A percentile compares a stretch with the other conserved stretches of the same genome.
These are phyloP conservation scores for Anthoscopus minutus DNA, from an alignment of 2,113 vertebrate genomes.

Conservation along the genomic window DNA sequence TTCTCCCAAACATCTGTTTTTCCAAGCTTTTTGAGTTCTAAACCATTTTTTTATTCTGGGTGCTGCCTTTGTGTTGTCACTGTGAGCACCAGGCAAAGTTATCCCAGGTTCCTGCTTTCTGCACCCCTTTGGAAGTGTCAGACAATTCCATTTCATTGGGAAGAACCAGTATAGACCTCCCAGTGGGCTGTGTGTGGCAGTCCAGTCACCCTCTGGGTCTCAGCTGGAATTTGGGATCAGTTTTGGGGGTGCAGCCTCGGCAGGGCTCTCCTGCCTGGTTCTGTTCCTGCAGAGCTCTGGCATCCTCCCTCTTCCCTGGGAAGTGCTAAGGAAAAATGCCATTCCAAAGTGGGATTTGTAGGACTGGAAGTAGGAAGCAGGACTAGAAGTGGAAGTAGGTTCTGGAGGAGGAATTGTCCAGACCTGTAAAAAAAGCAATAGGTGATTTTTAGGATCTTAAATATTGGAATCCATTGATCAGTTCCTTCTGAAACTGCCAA, in stretches of 20 bases:
- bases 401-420: background rate
- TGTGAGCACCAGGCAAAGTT: background rate
- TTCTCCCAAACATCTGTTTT: background rate
- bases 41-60: background rate
- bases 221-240: background rate
- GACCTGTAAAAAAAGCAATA: background rate
- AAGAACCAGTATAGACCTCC: background rate
- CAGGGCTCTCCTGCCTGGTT: background rate
- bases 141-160: background rate
- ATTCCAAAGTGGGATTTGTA: background rate
- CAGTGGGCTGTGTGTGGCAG: background rate
- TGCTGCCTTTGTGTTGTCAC: too few species aligned
- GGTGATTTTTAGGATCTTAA: background rate
- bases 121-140: background rate
- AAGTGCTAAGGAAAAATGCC: background rate
- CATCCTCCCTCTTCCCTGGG: background rate
- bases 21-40: background rate
- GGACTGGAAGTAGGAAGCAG: background rate
- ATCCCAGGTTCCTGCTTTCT: background rate
- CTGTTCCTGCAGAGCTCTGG: background rate
- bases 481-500: background rate
- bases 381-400: background rate
- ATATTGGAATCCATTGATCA: fast-evolving
- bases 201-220: background rate
- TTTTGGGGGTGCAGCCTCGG: background rate